phyloP scores from a whole-genome alignment of 2,113 vertebrate species.

The Gnathonemus longibarbis region DNA sequence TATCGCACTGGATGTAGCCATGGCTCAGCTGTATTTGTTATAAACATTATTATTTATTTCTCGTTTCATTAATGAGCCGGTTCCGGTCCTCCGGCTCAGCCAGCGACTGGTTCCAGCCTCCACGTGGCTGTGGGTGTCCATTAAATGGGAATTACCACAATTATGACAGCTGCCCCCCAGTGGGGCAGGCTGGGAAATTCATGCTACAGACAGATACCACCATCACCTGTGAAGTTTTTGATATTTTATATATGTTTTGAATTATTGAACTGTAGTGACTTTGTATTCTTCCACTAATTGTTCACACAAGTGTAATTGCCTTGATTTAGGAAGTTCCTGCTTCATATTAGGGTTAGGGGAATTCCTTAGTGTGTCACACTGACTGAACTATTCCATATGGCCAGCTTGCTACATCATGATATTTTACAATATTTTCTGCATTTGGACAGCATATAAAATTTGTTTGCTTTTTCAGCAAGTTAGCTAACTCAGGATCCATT shows the following conservation, averaged over 20 bases:
- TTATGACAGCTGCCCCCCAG: background rate
- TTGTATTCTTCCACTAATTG: background rate
- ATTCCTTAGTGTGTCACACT: background rate
- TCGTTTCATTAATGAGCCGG: background rate
- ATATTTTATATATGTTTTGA: background rate
- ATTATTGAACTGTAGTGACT: background rate
- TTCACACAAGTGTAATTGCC: background rate
- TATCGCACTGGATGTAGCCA: conserved; percentile 21
- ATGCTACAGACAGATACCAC: background rate
- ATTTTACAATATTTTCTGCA: background rate
- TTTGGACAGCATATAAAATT: background rate
- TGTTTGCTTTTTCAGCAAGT: background rate
- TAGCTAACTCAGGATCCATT: background rate
- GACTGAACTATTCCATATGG: background rate
- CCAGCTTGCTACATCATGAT: background rate
- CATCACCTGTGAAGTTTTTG: background rate
- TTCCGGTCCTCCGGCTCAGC: background rate
- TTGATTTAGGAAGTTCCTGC: background rate
- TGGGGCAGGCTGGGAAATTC: background rate
- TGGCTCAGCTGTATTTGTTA: conserved; percentile 26
- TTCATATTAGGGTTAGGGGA: background rate
- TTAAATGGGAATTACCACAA: background rate
- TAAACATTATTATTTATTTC: background rate
- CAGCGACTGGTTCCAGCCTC: background rate
- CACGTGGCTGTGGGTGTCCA: background rate